These are phyloP conservation scores for Drosophila tanythrix DNA, from an alignment of 2,888 invertebrate species.

Conservation along the genomic window DNA sequence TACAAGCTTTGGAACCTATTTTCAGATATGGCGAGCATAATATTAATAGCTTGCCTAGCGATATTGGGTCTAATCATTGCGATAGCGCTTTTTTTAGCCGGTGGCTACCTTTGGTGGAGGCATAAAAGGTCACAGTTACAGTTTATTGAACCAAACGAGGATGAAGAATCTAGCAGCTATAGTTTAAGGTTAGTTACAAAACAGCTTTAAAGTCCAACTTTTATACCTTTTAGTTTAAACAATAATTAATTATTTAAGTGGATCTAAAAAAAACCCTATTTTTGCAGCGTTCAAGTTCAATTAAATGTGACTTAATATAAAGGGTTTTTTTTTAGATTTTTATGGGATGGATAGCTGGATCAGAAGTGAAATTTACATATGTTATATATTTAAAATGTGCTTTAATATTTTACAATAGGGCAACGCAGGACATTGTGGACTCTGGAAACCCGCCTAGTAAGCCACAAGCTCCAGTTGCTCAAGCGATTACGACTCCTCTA, in stretches of 20 bases:
- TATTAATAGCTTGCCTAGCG: constrained; percentile 83
- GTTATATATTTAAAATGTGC: not conserved
- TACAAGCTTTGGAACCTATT: not conserved
- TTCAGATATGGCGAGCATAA: constrained; percentile 83
- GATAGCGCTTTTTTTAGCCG: constrained; percentile 84
- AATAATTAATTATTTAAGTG: not conserved
- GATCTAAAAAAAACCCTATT: not conserved
- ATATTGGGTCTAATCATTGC: constrained; percentile 83
- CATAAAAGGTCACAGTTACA: constrained; percentile 85
- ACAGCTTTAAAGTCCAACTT: not conserved
- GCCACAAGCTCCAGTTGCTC: constrained; percentile 62
- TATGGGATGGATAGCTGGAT: not conserved
- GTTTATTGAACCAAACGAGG: constrained; percentile 85
- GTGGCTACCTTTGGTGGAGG: constrained; percentile 85
- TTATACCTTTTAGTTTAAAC: not conserved
- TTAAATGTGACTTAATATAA: not conserved
- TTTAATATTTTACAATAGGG: constrained; percentile 37
- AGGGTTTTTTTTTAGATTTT: not conserved
- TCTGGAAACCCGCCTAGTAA: constrained; percentile 73
- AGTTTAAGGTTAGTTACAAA: constrained; percentile 81
- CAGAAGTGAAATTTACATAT: not conserved
- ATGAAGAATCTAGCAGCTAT: constrained; percentile 84
- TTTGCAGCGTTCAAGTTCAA: not conserved
- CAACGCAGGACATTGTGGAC: constrained; percentile 83
- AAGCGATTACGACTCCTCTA: constrained; percentile 73